Conservation (phyloP, 2,888 invertebrate species). For the Drosophila mercatorum region DNA sequence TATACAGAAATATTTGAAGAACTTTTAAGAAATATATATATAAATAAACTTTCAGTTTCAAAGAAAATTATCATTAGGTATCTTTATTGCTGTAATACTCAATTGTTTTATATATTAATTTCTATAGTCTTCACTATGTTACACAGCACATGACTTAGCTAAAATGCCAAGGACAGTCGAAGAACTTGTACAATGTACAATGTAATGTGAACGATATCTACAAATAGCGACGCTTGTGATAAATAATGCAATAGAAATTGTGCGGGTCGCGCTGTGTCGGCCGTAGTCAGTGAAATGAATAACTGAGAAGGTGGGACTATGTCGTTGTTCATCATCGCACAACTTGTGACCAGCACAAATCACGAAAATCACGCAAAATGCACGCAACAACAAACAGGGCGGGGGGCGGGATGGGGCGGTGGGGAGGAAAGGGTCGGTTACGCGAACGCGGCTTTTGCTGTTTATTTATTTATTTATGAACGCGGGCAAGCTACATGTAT, state of each 20-base stretch:
- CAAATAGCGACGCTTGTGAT: constrained; percentile 65
- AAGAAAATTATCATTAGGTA: not conserved
- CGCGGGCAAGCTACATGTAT: constrained; percentile 37
- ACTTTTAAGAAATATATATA: too few species aligned
- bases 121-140: not conserved
- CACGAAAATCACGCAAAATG: constrained; percentile 62
- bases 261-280: constrained; percentile 27
- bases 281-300: not conserved
- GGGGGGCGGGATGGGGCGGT: not conserved
- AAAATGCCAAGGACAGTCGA: constrained; percentile 3
- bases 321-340: constrained; percentile 55
- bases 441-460: constrained; percentile 18
- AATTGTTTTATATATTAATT: not conserved
- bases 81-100: not conserved
- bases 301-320: not conserved
- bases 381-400: constrained; percentile 39
- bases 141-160: not conserved
- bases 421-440: not conserved
- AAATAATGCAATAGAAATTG: constrained; percentile 70
- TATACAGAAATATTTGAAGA: too few species aligned
- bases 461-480: constrained; percentile 71
- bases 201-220: constrained; percentile 43
- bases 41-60: too few species aligned
- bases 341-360: constrained; percentile 50
- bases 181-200: constrained; percentile 18